Evolutionary conservation across 2,888 invertebrate genomes (phyloP), one percentile per base, ranked within the genome.

Genomic region (Andrena bucephala): DNA sequence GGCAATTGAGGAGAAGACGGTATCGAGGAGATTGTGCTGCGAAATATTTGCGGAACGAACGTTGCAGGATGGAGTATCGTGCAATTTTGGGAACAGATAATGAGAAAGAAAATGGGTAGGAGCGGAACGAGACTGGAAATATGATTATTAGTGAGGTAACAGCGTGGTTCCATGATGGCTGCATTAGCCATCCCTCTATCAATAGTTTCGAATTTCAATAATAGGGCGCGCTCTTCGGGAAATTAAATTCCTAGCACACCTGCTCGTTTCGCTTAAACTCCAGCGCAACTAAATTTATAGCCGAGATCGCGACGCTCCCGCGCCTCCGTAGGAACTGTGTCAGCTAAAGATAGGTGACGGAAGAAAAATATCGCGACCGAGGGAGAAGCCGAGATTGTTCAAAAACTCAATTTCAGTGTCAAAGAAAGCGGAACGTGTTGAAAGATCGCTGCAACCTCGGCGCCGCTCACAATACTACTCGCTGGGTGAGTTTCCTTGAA

Each of bases 361-460:
- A 48, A 70, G 70, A 59, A 60, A 70, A 68, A 68, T 68, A 57
- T 68, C 68, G 68, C 68, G 52, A 54, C 54, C 54, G 16, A 52
- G 42, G 69, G 69, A 70, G 36, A 59, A 48, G 42, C 42, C 59
- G 59, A 48, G 70, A 70, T 70, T 70, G 59, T 60, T 70, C 70
- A 48, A 70, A 57, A 70, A 70, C 59, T 70, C 69, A 70, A 70
- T 70, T 70, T 70, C 69, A 48, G 69, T 70, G 69, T 70, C 69
- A 70, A 70, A 70, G 69, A 70, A 36, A 57, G 59, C 42, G 59
- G 69, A 59, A 70, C 59, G 59, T n/a, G 59, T 48, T 59, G 69
- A 70, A 59, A 70, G 59, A 70, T 70, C 59, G 42, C 69, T 42
- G 42, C 8, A 6, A 36, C 59, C 57, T 70, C 42, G 6, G 65